These are phyloP conservation scores for Microplitis manilae DNA, from an alignment of 2,888 invertebrate species.

Conservation along the genomic window DNA sequence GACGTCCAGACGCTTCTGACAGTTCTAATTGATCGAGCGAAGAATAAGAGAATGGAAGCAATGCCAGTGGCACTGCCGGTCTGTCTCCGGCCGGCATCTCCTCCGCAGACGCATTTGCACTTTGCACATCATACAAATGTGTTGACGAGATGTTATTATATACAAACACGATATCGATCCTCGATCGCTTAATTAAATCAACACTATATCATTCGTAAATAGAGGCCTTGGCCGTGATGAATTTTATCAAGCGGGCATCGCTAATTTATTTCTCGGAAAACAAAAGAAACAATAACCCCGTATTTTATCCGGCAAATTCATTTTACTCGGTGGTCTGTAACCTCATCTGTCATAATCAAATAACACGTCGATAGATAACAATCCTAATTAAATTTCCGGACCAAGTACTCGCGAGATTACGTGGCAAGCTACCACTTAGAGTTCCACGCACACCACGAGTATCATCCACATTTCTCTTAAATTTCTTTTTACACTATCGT, in stretches of 20 bases:
- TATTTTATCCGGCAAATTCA: background rate
- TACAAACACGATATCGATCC: conserved; percentile 18
- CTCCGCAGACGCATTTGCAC: conserved; percentile 30
- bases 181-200: conserved; percentile 36
- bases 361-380: conserved; percentile 57
- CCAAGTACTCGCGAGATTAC: conserved; percentile 34
- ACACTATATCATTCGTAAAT: conserved; percentile 3
- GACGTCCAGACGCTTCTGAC: conserved; percentile 54
- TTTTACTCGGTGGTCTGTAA: background rate
- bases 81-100: conserved; percentile 18
- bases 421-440: background rate
- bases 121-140: conserved; percentile 3
- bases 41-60: conserved; percentile 44
- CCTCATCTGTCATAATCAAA: conserved; percentile 57
- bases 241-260: conserved; percentile 5
- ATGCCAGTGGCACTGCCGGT: conserved; percentile 20
- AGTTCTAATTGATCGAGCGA: conserved; percentile 54
- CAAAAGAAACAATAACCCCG: background rate
- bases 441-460: too few relatives aligned
- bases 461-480: background rate
- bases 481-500: conserved; percentile 9
- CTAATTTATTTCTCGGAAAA: background rate
- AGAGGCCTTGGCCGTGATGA: conserved; percentile 1
- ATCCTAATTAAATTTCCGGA: conserved; percentile 59
- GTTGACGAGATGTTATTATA: background rate